phyloP scores from a whole-genome alignment of 2,888 invertebrate species.

The Sesia bembeciformis region DNA sequence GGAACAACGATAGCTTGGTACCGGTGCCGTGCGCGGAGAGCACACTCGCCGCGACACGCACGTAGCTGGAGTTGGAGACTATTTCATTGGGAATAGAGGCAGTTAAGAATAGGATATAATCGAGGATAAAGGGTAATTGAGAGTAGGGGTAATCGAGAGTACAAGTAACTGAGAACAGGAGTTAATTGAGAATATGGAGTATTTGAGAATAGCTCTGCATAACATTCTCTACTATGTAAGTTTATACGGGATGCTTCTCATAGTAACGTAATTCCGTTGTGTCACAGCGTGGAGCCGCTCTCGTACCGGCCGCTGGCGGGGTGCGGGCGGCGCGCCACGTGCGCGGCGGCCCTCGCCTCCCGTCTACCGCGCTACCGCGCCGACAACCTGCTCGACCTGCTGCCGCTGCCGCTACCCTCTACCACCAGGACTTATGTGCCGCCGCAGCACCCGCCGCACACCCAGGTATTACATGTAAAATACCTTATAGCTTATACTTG shows the following conservation, averaged over 20 bases:
- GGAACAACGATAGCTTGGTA: not conserved
- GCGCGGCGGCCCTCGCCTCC: conserved; percentile 77
- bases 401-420: conserved; percentile 83
- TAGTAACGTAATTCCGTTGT: not conserved
- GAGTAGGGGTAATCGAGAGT: too few relatives aligned
- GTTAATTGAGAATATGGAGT: too few relatives aligned
- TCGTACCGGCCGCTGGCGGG: conserved; percentile 20
- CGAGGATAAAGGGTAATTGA: too few relatives aligned
- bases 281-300: conserved; percentile 30
- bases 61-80: not conserved
- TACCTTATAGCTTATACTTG: too few relatives aligned
- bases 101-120: too few relatives aligned
- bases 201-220: too few relatives aligned
- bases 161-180: too few relatives aligned
- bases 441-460: conserved; percentile 1
- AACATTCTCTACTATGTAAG: too few relatives aligned
- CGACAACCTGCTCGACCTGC: conserved; percentile 84
- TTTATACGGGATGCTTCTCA: too few relatives aligned
- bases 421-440: conserved; percentile 80
- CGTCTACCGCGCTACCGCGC: conserved; percentile 70
- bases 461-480: not conserved
- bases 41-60: not conserved
- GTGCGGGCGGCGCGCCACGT: conserved; percentile 67
- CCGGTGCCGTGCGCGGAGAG: not conserved
- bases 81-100: not conserved